phyloP scores from a whole-genome alignment of 2,888 invertebrate genomes.

The Agapostemon virescens region DNA sequence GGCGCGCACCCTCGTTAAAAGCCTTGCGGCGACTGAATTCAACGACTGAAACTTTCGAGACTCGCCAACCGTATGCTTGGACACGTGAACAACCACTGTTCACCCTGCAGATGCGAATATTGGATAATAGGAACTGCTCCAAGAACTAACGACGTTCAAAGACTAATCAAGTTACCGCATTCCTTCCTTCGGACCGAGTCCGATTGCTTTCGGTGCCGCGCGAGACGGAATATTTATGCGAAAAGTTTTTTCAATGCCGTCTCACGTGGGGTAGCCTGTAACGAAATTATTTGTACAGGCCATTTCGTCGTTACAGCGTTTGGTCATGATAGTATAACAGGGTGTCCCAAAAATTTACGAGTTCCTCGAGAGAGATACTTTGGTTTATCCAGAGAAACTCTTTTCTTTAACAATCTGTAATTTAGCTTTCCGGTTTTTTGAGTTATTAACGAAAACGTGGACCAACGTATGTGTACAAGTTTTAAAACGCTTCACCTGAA shows the following conservation, averaged over 20 bases:
- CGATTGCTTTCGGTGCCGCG: not conserved
- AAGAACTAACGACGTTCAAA: not conserved
- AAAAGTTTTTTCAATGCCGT: not conserved
- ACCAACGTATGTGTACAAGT: too few relatives aligned
- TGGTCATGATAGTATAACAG: not conserved
- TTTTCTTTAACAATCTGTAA: too few relatives aligned
- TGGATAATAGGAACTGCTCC: not conserved
- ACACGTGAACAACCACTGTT: constrained; percentile 49
- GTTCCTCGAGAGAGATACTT: too few relatives aligned
- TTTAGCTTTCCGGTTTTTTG: too few relatives aligned
- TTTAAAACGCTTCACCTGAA: too few relatives aligned
- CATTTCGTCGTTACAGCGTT: not conserved
- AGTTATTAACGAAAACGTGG: too few relatives aligned
- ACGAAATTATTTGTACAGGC: not conserved
- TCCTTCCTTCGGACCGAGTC: not conserved
- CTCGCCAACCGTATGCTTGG: constrained; percentile 26
- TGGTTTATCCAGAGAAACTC: too few relatives aligned
- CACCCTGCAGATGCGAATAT: not conserved
- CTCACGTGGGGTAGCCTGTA: not conserved
- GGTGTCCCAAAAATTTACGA: too few relatives aligned
- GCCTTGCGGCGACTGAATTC: constrained; percentile 66
- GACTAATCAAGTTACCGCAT: not conserved
- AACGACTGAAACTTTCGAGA: constrained; percentile 62
- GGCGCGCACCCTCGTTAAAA: constrained; percentile 58
- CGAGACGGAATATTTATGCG: not conserved